Conservation (phyloP, 92 coral and sea anemone species). For the Porites cylindrica region DNA sequence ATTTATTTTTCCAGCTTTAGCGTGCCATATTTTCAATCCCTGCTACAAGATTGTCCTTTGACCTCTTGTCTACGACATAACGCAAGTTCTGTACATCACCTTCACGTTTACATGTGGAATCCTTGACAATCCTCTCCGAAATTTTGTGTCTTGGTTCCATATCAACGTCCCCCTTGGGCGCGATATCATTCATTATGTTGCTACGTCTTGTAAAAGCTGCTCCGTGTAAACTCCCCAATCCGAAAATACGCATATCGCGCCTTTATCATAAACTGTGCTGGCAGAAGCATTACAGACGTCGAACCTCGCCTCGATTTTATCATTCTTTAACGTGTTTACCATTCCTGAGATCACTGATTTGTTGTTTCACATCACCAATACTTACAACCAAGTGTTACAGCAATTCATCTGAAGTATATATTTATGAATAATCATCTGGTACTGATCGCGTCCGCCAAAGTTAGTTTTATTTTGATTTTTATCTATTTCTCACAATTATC, state of each 20-base stretch:
- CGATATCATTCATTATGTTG: background rate
- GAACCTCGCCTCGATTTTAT: slow-evolving; percentile 36
- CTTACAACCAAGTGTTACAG: slow-evolving; percentile 2
- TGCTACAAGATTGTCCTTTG: slow-evolving; percentile 19
- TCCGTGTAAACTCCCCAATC: slow-evolving; percentile 34
- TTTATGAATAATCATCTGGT: background rate
- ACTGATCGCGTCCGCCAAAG: background rate
- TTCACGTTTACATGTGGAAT: background rate
- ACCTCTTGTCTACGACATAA: slow-evolving; percentile 39
- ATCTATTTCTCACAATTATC: background rate
- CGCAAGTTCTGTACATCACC: slow-evolving; percentile 20
- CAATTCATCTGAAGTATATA: slow-evolving; percentile 20
- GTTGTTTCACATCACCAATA: background rate
- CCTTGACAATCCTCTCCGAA: background rate
- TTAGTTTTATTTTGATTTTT: background rate
- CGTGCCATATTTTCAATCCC: slow-evolving; percentile 28
- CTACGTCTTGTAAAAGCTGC: background rate
- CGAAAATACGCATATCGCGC: background rate
- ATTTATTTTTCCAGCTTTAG: background rate
- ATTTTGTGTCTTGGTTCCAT: background rate
- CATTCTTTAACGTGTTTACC: background rate
- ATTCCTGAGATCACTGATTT: slow-evolving; percentile 4
- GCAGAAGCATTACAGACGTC: background rate
- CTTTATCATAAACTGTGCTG: background rate
- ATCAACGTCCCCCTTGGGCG: background rate